phyloP scores from a whole-genome alignment of 2,797 vertebrate species.

The Pipistrellus kuhlii region DNA sequence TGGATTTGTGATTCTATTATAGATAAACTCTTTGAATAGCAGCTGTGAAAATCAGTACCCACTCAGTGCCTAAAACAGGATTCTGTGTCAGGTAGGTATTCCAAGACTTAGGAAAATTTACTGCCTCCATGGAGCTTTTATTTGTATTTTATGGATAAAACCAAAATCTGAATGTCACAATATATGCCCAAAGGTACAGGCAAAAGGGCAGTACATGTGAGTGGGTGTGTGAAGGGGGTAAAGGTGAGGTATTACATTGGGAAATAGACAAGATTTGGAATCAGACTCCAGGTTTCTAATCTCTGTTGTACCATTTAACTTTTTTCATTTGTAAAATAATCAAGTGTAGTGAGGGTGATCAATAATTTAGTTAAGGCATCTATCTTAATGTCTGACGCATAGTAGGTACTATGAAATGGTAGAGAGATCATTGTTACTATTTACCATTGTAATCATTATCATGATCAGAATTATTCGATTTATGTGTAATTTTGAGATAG shows the following conservation, averaged over 20 bases:
- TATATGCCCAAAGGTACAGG: not conserved
- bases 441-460: not conserved
- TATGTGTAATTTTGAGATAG: not conserved
- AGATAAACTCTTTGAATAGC: conserved; percentile 38
- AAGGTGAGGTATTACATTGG: rapidly evolving
- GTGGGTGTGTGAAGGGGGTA: not conserved
- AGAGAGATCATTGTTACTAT: not conserved
- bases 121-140: not conserved
- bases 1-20: conserved; percentile 65
- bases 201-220: rapidly evolving
- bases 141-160: not conserved
- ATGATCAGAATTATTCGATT: not conserved
- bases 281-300: not conserved
- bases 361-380: not conserved
- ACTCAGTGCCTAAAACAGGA: not conserved
- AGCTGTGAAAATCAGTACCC: not conserved
- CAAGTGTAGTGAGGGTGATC: not conserved
- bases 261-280: not conserved
- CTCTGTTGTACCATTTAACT: not conserved
- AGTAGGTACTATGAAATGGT: not conserved
- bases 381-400: not conserved
- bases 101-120: not conserved
- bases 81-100: not conserved
- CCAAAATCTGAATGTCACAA: not conserved
- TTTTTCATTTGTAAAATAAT: conserved; percentile 3